A percentile compares a stretch with the other conserved stretches of the same genome.
Evolutionary conservation across 2,797 vertebrate species (phyloP).

Genomic region (Delichon dasypus): DNA sequence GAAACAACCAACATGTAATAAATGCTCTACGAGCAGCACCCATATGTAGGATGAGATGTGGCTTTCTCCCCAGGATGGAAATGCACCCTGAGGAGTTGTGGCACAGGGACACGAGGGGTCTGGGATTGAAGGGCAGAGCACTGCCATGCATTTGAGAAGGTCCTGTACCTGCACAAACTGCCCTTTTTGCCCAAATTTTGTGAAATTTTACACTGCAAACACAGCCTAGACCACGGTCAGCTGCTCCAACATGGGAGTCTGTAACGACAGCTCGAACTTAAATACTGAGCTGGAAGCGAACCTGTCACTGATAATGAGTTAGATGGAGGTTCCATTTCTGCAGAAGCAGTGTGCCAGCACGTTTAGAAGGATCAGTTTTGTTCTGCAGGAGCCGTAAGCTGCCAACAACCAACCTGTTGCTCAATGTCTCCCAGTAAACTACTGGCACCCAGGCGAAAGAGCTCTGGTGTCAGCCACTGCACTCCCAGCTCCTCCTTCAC

Average conservation of each 20-base stretch:
- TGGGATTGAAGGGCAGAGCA: background rate
- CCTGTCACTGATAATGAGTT: background rate
- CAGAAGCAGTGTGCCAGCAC: background rate
- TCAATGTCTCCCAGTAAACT: constrained; percentile 91
- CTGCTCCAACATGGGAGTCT: background rate
- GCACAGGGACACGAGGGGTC: background rate
- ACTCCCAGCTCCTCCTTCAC: constrained; percentile 92
- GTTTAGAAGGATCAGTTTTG: background rate
- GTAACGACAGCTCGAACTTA: background rate
- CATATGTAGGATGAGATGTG: background rate
- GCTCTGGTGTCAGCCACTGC: constrained; percentile 86
- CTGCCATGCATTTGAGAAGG: background rate
- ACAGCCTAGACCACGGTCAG: background rate
- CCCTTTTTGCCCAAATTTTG: background rate
- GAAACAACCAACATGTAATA: background rate
- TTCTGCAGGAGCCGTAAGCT: background rate
- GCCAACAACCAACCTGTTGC: constrained; percentile 83
- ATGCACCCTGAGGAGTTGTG: background rate
- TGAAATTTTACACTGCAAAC: background rate
- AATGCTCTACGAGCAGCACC: background rate
- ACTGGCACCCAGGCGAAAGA: constrained; percentile 94
- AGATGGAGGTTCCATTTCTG: background rate
- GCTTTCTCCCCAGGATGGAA: background rate
- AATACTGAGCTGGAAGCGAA: background rate
- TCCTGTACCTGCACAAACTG: background rate